A percentile compares a stretch with the other conserved stretches of the same genome.
These are phyloP conservation scores for Thalassophryne amazonica DNA, from an alignment of 2,797 vertebrate species.

Conservation along the genomic window DNA sequence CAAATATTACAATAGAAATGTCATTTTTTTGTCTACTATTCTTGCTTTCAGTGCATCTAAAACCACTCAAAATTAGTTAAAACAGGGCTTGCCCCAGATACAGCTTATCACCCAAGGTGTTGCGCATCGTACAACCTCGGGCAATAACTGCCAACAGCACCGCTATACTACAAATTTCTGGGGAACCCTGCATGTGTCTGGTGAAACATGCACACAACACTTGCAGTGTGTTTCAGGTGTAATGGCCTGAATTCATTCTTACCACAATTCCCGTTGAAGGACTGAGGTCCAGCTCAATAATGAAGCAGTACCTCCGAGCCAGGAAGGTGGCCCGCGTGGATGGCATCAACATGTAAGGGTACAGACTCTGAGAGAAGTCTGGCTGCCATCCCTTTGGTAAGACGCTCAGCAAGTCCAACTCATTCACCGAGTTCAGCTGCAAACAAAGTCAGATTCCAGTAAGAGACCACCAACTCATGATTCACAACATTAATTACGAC, in stretches of 20 bases:
- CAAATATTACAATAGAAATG: too few relatives aligned
- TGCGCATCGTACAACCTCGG: too few relatives aligned
- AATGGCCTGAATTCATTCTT: conserved; percentile 38
- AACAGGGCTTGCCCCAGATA: too few relatives aligned
- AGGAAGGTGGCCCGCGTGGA: conserved; percentile 92
- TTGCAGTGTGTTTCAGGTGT: neutral
- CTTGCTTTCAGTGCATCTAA: too few relatives aligned
- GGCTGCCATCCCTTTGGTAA: conserved; percentile 92
- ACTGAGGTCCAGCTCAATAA: conserved; percentile 95
- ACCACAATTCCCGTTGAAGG: conserved; percentile 99
- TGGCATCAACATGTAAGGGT: conserved; percentile 86
- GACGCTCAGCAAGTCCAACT: conserved; percentile 90
- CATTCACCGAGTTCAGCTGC: conserved; percentile 86
- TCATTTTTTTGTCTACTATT: too few relatives aligned
- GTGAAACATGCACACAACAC: neutral
- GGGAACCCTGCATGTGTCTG: too few relatives aligned
- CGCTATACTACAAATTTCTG: too few relatives aligned
- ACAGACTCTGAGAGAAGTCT: conserved; percentile 73
- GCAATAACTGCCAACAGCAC: too few relatives aligned
- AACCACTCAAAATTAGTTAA: too few relatives aligned
- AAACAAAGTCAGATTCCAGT: neutral
- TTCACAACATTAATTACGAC: neutral
- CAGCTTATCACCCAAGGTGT: too few relatives aligned
- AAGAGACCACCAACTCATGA: neutral
- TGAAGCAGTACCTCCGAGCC: conserved; percentile 93